A percentile compares a stretch with the other conserved stretches of the same genome.
These are phyloP conservation scores for Piprites chloris DNA, from an alignment of 2,113 vertebrate genomes.

Conservation along the genomic window DNA sequence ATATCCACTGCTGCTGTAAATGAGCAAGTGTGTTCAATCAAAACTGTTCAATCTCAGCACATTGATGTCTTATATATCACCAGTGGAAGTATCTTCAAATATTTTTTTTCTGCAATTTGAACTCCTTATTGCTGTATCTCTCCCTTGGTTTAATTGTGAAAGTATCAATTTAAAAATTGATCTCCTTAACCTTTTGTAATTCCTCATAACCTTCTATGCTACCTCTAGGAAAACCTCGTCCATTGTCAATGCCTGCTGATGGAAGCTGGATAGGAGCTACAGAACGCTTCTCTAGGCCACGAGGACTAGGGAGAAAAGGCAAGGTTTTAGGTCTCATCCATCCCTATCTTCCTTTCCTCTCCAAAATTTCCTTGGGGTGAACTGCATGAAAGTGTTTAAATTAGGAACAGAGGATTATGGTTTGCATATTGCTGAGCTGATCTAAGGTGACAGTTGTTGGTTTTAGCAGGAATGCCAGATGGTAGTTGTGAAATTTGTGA, in stretches of 20 bases:
- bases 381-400: not conserved
- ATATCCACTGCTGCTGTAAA: not conserved
- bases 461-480: not conserved
- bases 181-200: not conserved
- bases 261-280: slow-evolving; percentile 77
- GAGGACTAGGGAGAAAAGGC: slow-evolving; percentile 84
- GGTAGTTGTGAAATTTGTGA: not conserved
- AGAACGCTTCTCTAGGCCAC: slow-evolving; percentile 76
- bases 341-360: not conserved
- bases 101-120: not conserved
- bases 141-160: not conserved
- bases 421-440: not conserved
- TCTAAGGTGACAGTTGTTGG: not conserved
- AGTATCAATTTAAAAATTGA: not conserved
- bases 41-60: not conserved
- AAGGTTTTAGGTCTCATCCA: not conserved
- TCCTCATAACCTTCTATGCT: not conserved
- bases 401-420: not conserved
- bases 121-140: not conserved
- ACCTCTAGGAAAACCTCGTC: slow-evolving; percentile 86
- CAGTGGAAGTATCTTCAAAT: not conserved
- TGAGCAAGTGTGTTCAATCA: not conserved
- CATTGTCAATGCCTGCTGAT: slow-evolving; percentile 93
- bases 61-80: not conserved
- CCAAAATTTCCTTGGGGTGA: not conserved